Evolutionary conservation across 37 sponge, comb jelly and placozoan species (phyloP), one percentile per base, ranked within the genome.

Genomic region (Petrosia ficiformis): DNA sequence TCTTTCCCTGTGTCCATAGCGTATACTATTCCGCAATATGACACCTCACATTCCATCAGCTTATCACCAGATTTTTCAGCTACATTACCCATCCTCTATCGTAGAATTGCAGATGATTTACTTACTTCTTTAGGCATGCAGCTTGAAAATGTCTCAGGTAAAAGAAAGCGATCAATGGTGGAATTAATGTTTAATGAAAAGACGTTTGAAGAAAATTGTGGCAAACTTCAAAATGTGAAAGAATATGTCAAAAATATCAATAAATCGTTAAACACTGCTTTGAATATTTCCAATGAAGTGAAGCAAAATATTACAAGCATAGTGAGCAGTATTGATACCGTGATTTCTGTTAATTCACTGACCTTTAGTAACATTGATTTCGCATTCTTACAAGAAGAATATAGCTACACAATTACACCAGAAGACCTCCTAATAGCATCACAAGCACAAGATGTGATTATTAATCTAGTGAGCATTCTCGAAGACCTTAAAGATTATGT

Each of bases 151-250:
- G 54, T 5, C 6, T 24, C 63, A 26, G 26, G 26, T 61, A 61
- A n/a, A 61, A 61, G 63, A 29, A 61, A 61, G 63, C 22, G 63
- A 61, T 11, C 22, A 5, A 61, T n/a, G 14, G 25, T 26, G 25
- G n/a, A 26, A 6, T 5, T 29, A 26, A 6, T 29, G 5, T n/a
- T n/a, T 26, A 61, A 11, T 22, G 26, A 26, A 22, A 24, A 61
- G 63, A 24, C 6, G n/a, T 61, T 61, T 61, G 63, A 61, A 5
- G n/a, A 5, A n/a, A 61, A 61, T 6, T 61, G 63, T 61, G 63
- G 28, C 14, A 6, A 24, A 26, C 63, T 61, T 22, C 6, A 11
- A 26, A 22, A 61, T n/a, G 63, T 61, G 63, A 61, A 61, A n/a
- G 28, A 22, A 61, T 61, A n/a, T 22, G 5, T 61, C 6, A 61